phyloP scores from a whole-genome alignment of 2,888 invertebrate species.

The Hirtodrosophila cameraria region DNA sequence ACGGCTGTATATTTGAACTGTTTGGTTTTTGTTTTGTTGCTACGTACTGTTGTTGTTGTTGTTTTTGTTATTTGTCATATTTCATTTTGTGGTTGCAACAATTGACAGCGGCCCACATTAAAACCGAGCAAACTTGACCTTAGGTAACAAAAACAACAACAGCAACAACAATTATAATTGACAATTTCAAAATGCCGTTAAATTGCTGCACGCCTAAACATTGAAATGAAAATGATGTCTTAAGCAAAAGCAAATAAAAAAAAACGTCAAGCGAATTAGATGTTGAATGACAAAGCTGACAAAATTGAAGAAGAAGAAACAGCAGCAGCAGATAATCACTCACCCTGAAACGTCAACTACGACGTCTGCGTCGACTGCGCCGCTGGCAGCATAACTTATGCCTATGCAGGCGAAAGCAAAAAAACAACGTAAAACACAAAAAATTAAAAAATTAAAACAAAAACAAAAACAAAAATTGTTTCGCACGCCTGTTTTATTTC shows the following conservation, averaged over 20 bases:
- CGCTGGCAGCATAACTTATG: constrained; percentile 58
- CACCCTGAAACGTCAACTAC: constrained; percentile 25
- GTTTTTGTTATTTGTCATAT: constrained; percentile 19
- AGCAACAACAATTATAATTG: constrained; percentile 34
- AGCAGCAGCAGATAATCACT: constrained; percentile 19
- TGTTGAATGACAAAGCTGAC: constrained; percentile 66
- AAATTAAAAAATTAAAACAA: constrained; percentile 16
- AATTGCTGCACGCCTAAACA: constrained; percentile 72
- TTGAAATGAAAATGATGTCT: constrained; percentile 21
- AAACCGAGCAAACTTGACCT: constrained; percentile 65
- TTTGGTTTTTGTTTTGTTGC: constrained; percentile 34
- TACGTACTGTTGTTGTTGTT: constrained; percentile 40
- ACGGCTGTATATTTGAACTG: constrained; percentile 46
- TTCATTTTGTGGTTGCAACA: constrained; percentile 59
- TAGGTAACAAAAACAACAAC: constrained; percentile 46
- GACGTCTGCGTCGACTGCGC: constrained; percentile 13
- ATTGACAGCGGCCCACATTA: constrained; percentile 44
- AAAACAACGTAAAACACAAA: not conserved
- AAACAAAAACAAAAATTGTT: constrained; percentile 46
- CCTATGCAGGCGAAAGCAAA: constrained; percentile 7
- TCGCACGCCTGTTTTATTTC: constrained; percentile 75
- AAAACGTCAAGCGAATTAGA: constrained; percentile 69
- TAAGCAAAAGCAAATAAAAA: constrained; percentile 72
- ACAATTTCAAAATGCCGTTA: constrained; percentile 38
- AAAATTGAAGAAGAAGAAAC: constrained; percentile 10